Conservation (phyloP, 2,797 vertebrate species). For the Momotus momota region DNA sequence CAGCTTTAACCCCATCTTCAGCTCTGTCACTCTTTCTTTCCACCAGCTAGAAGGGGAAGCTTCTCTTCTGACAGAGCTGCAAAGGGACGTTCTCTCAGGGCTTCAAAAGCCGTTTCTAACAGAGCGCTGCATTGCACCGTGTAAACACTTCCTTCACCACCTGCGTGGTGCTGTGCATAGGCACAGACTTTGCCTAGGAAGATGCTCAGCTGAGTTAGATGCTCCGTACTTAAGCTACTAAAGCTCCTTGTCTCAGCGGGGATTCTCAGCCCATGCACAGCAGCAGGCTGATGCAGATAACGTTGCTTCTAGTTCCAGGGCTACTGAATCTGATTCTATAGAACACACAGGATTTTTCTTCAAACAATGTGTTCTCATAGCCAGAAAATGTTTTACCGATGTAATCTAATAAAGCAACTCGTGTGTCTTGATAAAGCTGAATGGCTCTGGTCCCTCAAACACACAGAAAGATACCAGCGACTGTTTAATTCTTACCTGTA, state of each 20-base stretch:
- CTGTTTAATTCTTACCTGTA: background rate
- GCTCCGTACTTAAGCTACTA: background rate
- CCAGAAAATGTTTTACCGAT: background rate
- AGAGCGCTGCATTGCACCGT: background rate
- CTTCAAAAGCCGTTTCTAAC: background rate
- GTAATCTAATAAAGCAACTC: background rate
- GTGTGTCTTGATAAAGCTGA: background rate
- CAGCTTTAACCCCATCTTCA: background rate
- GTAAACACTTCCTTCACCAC: background rate
- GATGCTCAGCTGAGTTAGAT: background rate
- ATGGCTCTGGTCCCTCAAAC: background rate
- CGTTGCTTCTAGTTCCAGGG: background rate
- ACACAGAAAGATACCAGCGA: rapidly evolving
- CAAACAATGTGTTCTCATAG: background rate
- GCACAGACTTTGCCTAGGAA: background rate
- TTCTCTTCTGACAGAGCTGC: background rate
- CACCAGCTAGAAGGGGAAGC: background rate
- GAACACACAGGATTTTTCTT: background rate
- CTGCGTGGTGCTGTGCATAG: rapidly evolving
- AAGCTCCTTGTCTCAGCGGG: background rate
- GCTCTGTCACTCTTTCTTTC: background rate
- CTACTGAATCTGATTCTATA: background rate
- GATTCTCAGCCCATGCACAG: background rate
- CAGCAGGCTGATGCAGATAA: background rate
- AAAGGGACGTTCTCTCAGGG: background rate